Evolutionary conservation across 2,797 vertebrate species (phyloP).

Genomic region (Manis javanica): DNA sequence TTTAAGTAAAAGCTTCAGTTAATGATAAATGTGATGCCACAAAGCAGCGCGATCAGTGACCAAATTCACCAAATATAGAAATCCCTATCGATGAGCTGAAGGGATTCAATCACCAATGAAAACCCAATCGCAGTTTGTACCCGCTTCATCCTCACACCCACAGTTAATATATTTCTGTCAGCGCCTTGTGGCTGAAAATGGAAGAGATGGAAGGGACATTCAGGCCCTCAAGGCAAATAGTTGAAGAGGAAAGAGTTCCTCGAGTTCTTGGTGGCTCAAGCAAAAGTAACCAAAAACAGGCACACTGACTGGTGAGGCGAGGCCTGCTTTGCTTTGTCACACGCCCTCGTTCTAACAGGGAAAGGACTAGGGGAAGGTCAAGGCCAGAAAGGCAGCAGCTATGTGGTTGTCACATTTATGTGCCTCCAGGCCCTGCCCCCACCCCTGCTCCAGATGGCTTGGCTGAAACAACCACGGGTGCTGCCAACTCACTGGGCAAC

Average conservation of each 20-base stretch:
- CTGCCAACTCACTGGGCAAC: slow-evolving; percentile 16
- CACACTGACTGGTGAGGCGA: not conserved
- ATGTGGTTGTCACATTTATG: not conserved
- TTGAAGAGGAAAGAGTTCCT: not conserved
- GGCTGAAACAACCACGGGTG: not conserved
- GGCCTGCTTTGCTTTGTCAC: not conserved
- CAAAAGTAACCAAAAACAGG: not conserved
- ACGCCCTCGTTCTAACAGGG: not conserved
- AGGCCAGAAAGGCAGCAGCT: not conserved
- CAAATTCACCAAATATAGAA: not conserved
- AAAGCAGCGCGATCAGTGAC: not conserved
- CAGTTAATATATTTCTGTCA: not conserved
- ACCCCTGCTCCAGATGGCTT: slow-evolving; percentile 39
- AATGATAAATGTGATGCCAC: not conserved
- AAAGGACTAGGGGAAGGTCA: not conserved
- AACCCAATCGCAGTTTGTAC: not conserved
- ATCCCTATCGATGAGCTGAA: not conserved
- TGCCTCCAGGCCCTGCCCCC: not conserved
- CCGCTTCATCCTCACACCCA: not conserved
- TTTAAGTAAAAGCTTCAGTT: not conserved
- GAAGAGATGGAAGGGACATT: not conserved
- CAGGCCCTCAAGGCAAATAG: not conserved
- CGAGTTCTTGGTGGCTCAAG: not conserved
- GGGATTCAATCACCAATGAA: not conserved
- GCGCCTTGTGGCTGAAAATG: not conserved